Percentiles rank a stretch among this genome's conserved stretches.
Evolutionary conservation across 2,113 vertebrate genomes (phyloP).

Genomic region (Cyanoliseus patagonus): DNA sequence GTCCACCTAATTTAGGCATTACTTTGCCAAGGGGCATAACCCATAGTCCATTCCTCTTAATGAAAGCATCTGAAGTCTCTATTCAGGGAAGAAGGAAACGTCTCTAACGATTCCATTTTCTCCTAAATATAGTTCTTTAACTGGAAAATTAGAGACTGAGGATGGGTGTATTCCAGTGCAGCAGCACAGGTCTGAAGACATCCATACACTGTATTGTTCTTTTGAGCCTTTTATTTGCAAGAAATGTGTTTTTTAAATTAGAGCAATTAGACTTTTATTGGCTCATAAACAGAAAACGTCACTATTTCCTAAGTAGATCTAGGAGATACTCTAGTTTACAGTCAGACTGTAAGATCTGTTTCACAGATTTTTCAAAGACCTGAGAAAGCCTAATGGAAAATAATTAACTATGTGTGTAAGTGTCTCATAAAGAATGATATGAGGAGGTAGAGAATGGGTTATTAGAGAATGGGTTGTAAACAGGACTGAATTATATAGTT

Average conservation of each 20-base stretch:
- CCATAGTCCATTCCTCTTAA: not conserved
- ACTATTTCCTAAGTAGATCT: not conserved
- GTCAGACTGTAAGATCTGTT: not conserved
- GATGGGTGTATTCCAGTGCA: not conserved
- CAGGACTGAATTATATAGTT: not conserved
- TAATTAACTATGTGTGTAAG: not conserved
- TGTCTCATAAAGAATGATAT: not conserved
- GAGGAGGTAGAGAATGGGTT: not conserved
- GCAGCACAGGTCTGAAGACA: not conserved
- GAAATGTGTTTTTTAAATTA: not conserved
- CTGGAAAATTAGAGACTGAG: not conserved
- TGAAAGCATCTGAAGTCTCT: not conserved
- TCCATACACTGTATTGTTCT: not conserved
- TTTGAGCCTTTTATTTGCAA: not conserved
- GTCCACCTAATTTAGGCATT: not conserved
- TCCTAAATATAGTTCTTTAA: not conserved
- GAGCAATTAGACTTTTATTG: not conserved
- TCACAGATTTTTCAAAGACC: not conserved
- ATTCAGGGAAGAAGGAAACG: not conserved
- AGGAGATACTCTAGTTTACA: not conserved
- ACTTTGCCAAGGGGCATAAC: not conserved
- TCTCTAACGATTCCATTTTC: not conserved
- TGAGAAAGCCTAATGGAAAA: not conserved
- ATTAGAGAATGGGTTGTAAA: not conserved
- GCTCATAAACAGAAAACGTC: not conserved